Base-by-base conservation (phyloP, 2,113 vertebrate genomes). In the Carassius gibelio region DNA sequence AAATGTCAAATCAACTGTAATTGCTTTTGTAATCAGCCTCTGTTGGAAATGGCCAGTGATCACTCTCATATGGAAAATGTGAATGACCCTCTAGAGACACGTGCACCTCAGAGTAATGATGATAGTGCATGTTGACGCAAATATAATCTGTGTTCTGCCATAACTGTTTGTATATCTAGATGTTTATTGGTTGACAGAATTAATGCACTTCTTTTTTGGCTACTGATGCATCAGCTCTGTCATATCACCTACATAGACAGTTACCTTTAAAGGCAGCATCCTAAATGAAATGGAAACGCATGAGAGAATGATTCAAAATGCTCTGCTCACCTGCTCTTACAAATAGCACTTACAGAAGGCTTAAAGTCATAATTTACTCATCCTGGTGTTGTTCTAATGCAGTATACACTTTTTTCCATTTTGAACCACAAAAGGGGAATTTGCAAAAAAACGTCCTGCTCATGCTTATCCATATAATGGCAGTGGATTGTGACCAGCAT, bases 1-100 rank as follows among this genome's bases (percentile, higher is more conserved):
- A 42, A 62, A 75, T 84, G 59, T 66, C 34, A 68, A 84, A 87
- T 59, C 36, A 84, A 19, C 21, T 34, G 45, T 30, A 59, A 59
- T 19, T 5, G 5, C 55, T 59, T 59, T 57, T 36, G 19, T 75
- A 81, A 68, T 87, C 21, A 19, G 77, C 26, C 2, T 59, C 50
- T 52, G 38, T 68, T 82, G 38, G 17, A 64, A 69, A 79, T 26
- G 30, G 48, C 5, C 23, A 21, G 57, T 78, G 55, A 69, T 79
- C 48, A 13, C 48, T 34, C 3, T 48, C 75, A 66, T 48, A 64
- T 45, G 38, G 38, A 48, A 66, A 81, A 30, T 66, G 17, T 23
- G 38, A 81, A 81, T 66, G 78, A 81, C 78, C 38, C 59, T 38
- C 14, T 61, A 61, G 78, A 48, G 78, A 64, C n/a, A 30, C 14